phyloP scores from a whole-genome alignment of 1,140 invertebrate species.

The Condylostylus longicornis region DNA sequence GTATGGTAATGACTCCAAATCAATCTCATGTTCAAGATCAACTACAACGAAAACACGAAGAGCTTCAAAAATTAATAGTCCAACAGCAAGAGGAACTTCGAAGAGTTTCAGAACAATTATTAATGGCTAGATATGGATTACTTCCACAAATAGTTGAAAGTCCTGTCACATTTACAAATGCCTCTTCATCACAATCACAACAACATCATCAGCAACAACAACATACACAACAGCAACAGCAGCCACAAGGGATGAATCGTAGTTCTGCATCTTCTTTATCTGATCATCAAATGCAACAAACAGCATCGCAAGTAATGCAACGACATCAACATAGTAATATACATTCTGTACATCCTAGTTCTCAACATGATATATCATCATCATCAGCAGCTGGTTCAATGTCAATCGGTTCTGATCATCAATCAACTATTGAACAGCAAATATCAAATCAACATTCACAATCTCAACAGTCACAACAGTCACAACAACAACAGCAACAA shows the following conservation, averaged over 20 bases:
- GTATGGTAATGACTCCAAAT: conserved; percentile 38
- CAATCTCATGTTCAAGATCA: conserved; percentile 57
- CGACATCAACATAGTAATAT: conserved; percentile 13
- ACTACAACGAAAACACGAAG: conserved; percentile 66
- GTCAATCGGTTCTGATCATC: no score
- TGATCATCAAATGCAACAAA: conserved; percentile 10
- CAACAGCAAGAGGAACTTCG: conserved; percentile 74
- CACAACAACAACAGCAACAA: conserved; percentile 5
- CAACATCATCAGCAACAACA: conserved; percentile 10
- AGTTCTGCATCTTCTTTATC: conserved; percentile 9
- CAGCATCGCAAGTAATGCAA: conserved; percentile 9
- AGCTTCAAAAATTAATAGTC: conserved; percentile 67
- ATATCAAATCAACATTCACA: no score
- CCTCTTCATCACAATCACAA: conserved; percentile 5
- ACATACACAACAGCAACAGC: conserved; percentile 12
- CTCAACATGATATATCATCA: no score
- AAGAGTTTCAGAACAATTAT: conserved; percentile 65
- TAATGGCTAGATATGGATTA: conserved; percentile 67
- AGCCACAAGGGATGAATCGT: conserved; percentile 10
- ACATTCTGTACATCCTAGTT: no score
- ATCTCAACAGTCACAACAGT: conserved; percentile 7
- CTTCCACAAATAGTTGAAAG: conserved; percentile 36
- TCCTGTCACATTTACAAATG: background rate
- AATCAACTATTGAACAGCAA: background rate
- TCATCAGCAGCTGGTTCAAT: conserved; percentile 6